phyloP scores from a whole-genome alignment of 2,797 vertebrate genomes.

The Apogon hyalosoma region DNA sequence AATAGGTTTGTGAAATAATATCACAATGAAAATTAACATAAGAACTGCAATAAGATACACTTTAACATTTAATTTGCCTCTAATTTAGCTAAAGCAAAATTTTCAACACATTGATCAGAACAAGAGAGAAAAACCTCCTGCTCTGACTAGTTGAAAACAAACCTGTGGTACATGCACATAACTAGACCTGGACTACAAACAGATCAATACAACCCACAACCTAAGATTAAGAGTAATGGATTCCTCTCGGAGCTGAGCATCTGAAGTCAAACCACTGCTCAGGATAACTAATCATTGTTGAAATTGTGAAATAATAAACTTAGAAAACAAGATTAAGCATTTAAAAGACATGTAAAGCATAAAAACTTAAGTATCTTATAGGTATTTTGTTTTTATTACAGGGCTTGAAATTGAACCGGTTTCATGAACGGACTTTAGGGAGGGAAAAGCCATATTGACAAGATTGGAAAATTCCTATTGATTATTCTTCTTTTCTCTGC shows the following conservation, averaged over 20 bases:
- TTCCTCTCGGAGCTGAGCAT: constrained; percentile 62
- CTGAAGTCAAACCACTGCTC: constrained; percentile 55
- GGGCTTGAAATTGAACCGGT: constrained; percentile 2
- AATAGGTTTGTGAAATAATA: constrained; percentile 20
- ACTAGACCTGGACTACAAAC: constrained; percentile 71
- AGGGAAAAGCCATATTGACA: constrained; percentile 73
- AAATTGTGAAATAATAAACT: constrained; percentile 37
- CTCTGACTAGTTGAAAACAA: constrained; percentile 62
- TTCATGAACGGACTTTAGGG: constrained; percentile 54
- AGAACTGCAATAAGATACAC: constrained; percentile 19
- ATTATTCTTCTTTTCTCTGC: constrained; percentile 83
- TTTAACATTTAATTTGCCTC: constrained; percentile 20
- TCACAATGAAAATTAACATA: constrained; percentile 22
- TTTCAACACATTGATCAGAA: constrained; percentile 40
- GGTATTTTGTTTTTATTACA: constrained; percentile 3
- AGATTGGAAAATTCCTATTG: constrained; percentile 84
- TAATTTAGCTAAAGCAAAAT: constrained; percentile 47
- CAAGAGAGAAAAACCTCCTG: constrained; percentile 1
- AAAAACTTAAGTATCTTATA: background rate
- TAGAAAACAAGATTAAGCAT: constrained; percentile 9
- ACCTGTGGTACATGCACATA: constrained; percentile 58
- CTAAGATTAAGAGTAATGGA: constrained; percentile 79
- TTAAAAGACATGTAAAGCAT: background rate
- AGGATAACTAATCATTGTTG: constrained; percentile 48
- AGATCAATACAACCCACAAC: constrained; percentile 76